Evolutionary conservation across 2,888 invertebrate genomes (phyloP).

Genomic region (Drosophila infuscata): DNA sequence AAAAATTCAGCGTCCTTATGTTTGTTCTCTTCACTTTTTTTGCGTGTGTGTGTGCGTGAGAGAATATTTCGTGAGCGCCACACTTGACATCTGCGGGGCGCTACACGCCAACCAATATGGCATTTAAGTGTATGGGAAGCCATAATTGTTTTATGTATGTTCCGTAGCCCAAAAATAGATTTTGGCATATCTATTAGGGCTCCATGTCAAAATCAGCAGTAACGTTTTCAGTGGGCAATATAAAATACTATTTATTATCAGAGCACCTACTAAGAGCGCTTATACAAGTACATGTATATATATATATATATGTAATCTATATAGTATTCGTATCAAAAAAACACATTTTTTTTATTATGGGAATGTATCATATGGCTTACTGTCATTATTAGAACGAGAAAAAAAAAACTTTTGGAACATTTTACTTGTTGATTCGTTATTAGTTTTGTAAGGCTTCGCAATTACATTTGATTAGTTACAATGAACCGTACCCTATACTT

Average conservation of each 20-base stretch:
- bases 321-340: constrained; percentile 51
- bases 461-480: constrained; percentile 64
- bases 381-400: constrained; percentile 22
- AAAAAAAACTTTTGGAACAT: constrained; percentile 28
- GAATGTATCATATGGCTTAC: constrained; percentile 56
- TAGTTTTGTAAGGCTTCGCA: constrained; percentile 69
- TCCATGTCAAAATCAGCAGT: constrained; percentile 38
- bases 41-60: constrained; percentile 16
- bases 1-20: constrained; percentile 4
- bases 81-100: constrained; percentile 38
- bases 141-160: constrained; percentile 26
- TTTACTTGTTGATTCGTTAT: constrained; percentile 42
- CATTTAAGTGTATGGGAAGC: constrained; percentile 42
- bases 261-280: constrained; percentile 60
- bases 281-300: constrained; percentile 42
- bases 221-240: constrained; percentile 65
- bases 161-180: constrained; percentile 36
- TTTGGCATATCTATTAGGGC: constrained; percentile 21
- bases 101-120: constrained; percentile 45
- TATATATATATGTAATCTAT: constrained; percentile 33
- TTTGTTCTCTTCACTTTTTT: constrained; percentile 1
- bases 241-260: constrained; percentile 75
- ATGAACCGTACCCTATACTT: constrained; percentile 14
- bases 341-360: constrained; percentile 54
- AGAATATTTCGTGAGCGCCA: constrained; percentile 21